A percentile compares a stretch with the other conserved stretches of the same genome.
Conservation (phyloP, 2,113 vertebrate species). For the Rhinoderma darwinii region DNA sequence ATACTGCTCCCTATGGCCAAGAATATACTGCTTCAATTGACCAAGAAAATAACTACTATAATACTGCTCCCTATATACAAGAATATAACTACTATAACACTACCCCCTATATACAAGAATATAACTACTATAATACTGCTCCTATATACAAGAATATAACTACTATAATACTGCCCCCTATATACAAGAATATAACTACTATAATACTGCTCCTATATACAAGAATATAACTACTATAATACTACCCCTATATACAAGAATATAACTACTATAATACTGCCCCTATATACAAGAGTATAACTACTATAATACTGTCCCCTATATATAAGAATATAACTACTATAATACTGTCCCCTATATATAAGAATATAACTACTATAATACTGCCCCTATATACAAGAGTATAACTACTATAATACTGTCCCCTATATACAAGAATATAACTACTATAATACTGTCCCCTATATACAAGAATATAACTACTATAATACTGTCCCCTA, state of each 20-base stretch:
- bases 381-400: neutral
- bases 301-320: no score
- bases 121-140: neutral
- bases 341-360: neutral
- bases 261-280: neutral
- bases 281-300: neutral
- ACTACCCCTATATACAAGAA: no score
- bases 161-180: no score
- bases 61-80: no score
- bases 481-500: slow-evolving; percentile 6
- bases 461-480: neutral
- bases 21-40: no score
- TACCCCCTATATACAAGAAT: no score
- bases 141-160: neutral
- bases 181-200: no score
- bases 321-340: no score
- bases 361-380: slow-evolving; percentile 3
- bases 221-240: slow-evolving; percentile 8
- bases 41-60: no score
- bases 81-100: no score
- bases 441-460: neutral
- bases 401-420: no score
- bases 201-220: neutral
- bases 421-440: neutral
- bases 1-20: no score